Evolutionary conservation across 2,113 vertebrate genomes (phyloP), one percentile per base, ranked within the genome.

Genomic region (Piprites chloris): DNA sequence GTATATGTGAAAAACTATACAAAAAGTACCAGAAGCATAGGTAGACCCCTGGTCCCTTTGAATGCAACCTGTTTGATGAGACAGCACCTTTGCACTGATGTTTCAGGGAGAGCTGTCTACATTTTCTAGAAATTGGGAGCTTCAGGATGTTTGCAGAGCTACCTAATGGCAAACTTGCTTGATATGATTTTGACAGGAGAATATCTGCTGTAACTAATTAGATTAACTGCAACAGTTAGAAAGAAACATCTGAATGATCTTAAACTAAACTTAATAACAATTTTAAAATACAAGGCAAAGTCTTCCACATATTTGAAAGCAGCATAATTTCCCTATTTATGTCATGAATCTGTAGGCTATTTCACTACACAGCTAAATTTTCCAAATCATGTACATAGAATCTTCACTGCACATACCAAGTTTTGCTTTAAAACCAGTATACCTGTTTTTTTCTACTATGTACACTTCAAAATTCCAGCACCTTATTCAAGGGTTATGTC

Each of bases 261-360:
- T 32, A 56, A 78, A 65, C 24, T 74, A 58, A 83, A 78, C 3
- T 58, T 58, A 6, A 23, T 67, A 84, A 74, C 12, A 30, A 52
- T 71, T 88, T 47, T 42, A 22, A 72, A 94, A 87, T 10, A 78
- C 14, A 82, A 85, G 12, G 44, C 19, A 71, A 93, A 59, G 14
- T 27, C 55, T 67, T 35, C 55, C 1, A 2, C 0, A 0, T 16
- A 6, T 37, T 33, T 63, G 30, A 44, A 86, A 74, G 12, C 28
- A 62, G 32, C n/a, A 82, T 26, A 67, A 15, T 68, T 86, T 74
- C 30, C 33, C 47, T 65, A 7, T 42, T 80, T 69, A 52, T 56
- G 44, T 37, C 50, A 87, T 9, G 19, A 66, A 58, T 77, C 19
- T 73, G 11, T 28, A 85, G 17, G 28, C 47, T 50, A 28, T 58